These are phyloP conservation scores for Cyprinus carpio DNA, from an alignment of 2,113 vertebrate genomes.

Conservation along the genomic window DNA sequence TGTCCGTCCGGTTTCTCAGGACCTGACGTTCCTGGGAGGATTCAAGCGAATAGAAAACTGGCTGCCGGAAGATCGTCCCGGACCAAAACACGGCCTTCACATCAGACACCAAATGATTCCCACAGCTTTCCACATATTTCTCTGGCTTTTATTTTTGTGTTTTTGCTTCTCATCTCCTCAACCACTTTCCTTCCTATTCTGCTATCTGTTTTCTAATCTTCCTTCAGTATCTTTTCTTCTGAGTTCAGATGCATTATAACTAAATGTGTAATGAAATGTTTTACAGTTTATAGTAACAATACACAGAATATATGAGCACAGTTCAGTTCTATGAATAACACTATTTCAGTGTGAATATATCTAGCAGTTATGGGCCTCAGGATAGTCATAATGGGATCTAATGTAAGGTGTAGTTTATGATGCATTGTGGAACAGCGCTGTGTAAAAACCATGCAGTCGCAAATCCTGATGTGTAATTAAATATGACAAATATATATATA, in stretches of 20 bases:
- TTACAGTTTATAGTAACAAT: neutral
- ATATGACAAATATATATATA: neutral
- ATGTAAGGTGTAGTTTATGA: neutral
- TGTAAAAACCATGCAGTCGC: neutral
- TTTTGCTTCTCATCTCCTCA: too few species aligned
- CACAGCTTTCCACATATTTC: conserved; percentile 6
- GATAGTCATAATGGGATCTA: neutral
- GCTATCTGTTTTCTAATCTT: neutral
- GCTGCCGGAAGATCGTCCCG: neutral
- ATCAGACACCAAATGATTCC: neutral
- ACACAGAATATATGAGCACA: neutral
- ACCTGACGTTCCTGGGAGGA: neutral
- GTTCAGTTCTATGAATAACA: neutral
- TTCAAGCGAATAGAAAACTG: conserved; percentile 2
- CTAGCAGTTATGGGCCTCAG: neutral
- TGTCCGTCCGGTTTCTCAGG: conserved; percentile 51
- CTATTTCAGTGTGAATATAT: neutral
- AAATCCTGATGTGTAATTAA: neutral
- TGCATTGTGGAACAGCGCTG: neutral
- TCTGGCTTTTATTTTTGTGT: neutral
- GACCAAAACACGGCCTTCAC: conserved; percentile 10
- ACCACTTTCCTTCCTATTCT: neutral
- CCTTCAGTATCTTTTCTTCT: neutral
- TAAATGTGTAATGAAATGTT: neutral
- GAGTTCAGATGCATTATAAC: neutral